Base-by-base conservation (phyloP, 2,797 vertebrate species). In the Microcaecilia unicolor region DNA sequence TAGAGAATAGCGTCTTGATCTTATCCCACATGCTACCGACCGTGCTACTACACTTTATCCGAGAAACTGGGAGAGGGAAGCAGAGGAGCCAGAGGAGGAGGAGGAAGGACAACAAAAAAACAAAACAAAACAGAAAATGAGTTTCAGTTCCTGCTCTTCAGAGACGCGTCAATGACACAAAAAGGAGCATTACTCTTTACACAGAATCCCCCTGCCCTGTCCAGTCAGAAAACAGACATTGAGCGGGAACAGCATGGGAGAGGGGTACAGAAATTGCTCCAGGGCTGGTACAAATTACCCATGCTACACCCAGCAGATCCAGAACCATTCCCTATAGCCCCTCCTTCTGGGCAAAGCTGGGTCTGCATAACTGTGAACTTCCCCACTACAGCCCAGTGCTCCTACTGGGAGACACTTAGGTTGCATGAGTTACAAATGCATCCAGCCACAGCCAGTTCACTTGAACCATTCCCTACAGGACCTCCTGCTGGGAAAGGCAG, bases 11-110 rank as follows among this genome's bases (percentile, higher is more conserved):
- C 81, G 68, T 90, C 90, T 91, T 93, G 90, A 95, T 75, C 75
- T 85, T 91, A 90, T 90, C 81, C 92, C 91, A 96, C 76, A 92
- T 77, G 85, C 88, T 93, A 91, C 87, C 85, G 73, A 94, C 83
- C 80, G 88, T 87, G 85, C 83, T 83, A 89, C 88, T 90, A 90
- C n/a, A 95, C 80, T 91, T 91, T 91, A 88, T 92, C 88, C 80
- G 85, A 90, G 85, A 93, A 86, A 88, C 92, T 95, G 81, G 76
- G 70, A 80, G 59, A 53, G 49, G 76, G 76, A 47, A 49, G 37
- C 57, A 36, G 54, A 64, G 76, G 71, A 75, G 78, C 81, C 74
- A 61, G 76, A 71, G 66, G 44, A 39, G 74, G 60, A 72, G 64
- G 11, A 47, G 37, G 44, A 25, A 53, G 60, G 55, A 56, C 46